Conservation (phyloP, 2,888 invertebrate species). For the Cheilosia impressa region DNA sequence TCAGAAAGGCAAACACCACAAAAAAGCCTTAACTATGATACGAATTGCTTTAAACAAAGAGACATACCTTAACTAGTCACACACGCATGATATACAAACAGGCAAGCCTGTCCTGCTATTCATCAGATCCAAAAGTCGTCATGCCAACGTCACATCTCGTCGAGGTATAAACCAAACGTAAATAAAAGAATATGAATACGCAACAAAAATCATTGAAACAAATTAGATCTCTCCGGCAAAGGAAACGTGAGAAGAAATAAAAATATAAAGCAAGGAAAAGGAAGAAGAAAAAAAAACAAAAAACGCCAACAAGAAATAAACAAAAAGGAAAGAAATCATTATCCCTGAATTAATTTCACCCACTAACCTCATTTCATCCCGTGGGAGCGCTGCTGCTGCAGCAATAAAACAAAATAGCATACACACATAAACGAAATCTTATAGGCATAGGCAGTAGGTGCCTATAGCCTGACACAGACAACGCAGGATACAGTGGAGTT, state of each 20-base stretch:
- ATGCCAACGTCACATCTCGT: not conserved
- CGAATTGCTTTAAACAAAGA: no score
- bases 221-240: conserved; percentile 63
- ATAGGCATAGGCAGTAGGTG: conserved; percentile 17
- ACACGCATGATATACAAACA: no score
- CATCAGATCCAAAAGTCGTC: not conserved
- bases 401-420: conserved; percentile 65
- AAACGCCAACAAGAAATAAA: conserved; percentile 26
- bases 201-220: conserved; percentile 64
- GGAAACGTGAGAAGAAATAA: conserved; percentile 40
- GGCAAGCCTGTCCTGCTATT: not conserved
- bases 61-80: no score
- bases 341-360: conserved; percentile 76
- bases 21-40: no score
- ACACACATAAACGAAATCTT: conserved; percentile 57
- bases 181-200: conserved; percentile 34
- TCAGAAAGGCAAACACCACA: no score
- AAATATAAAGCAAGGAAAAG: conserved; percentile 21
- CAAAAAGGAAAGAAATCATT: conserved; percentile 70
- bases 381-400: conserved; percentile 70
- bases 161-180: not conserved
- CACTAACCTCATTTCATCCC: conserved; percentile 75
- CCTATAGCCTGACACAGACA: conserved; percentile 34
- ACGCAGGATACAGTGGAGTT: conserved; percentile 31
- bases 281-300: no score